phyloP scores from a whole-genome alignment of 2,797 vertebrate species.

The Mus caroli region DNA sequence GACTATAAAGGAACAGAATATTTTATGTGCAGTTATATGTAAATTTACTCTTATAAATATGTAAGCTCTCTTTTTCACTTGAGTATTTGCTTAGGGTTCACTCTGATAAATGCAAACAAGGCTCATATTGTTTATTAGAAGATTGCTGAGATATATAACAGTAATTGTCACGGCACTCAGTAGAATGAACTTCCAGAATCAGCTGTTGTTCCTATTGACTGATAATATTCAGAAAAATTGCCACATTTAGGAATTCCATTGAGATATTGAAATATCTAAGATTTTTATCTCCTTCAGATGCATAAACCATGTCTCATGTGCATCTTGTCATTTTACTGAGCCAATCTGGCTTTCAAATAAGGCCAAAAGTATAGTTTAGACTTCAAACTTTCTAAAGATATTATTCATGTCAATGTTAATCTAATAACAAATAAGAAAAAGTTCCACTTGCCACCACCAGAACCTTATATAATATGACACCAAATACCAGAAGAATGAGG shows the following conservation, averaged over 20 bases:
- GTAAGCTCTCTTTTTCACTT: slow-evolving; percentile 80
- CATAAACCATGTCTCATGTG: slow-evolving; percentile 67
- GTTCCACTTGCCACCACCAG: background rate
- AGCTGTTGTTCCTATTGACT: slow-evolving; percentile 75
- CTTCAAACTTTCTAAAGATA: slow-evolving; percentile 53
- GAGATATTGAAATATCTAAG: slow-evolving; percentile 77
- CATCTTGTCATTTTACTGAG: slow-evolving; percentile 68
- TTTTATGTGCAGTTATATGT: slow-evolving; percentile 86
- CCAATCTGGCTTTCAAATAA: slow-evolving; percentile 70
- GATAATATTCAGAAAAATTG: slow-evolving; percentile 76
- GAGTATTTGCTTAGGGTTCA: slow-evolving; percentile 82
- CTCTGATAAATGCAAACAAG: slow-evolving; percentile 85
- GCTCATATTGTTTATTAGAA: slow-evolving; percentile 88
- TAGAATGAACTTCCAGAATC: slow-evolving; percentile 80
- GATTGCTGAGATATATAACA: slow-evolving; percentile 85
- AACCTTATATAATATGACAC: slow-evolving; percentile 18
- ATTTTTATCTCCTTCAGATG: slow-evolving; percentile 76
- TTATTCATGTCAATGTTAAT: slow-evolving; percentile 42
- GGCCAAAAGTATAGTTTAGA: slow-evolving; percentile 27
- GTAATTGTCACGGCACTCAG: slow-evolving; percentile 82
- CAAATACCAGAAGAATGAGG: background rate
- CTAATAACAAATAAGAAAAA: slow-evolving; percentile 55
- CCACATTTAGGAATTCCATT: slow-evolving; percentile 78
- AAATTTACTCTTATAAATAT: slow-evolving; percentile 86
- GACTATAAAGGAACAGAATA: slow-evolving; percentile 86